Evolutionary conservation across 2,888 invertebrate species (phyloP), one percentile per base, ranked within the genome.

Genomic region (Slavum lentiscoides): DNA sequence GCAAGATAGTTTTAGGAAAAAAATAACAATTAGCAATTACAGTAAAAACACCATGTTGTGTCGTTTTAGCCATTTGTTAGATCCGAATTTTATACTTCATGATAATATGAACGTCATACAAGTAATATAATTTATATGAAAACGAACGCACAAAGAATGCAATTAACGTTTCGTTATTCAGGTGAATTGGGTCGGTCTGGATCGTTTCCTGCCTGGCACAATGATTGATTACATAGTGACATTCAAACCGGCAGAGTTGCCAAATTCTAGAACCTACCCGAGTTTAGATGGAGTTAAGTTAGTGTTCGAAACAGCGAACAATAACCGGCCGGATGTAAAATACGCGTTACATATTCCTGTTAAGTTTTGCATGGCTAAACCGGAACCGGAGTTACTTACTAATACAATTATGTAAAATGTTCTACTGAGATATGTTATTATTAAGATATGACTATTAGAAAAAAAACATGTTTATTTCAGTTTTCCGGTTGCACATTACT

Each of bases 371-470:
- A 21, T 17, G 19, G 23, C 37, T 39, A 80, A 70, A 64, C 80
- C 80, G n/a, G 64, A 80, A 72, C 80, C 80, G n/a, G 72, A 64
- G 19, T 19, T 80, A 30, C 43, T 80, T 37, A 80, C 70, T 61
- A 58, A 80, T 23, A 80, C 39, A 5, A 80, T 80, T 72, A 80
- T 9, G 80, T 80, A 80, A 49, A 17, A 39, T 58, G 15, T 1
- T 73, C 21, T 11, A 30, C 53, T 53, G 19, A 19, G 30, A 30
- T 30, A 23, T 0, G 13, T 7, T 13, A 49, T 30, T n/a, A 21
- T 6, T n/a, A n/a, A n/a, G n/a, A 30, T 30, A 30, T 30, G 5
- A 17, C 13, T 49, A 21, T 30, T 15, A 1, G 1, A 49, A 49
- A 49, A 49, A 13, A 13, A 53, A 69, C 37, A n/a, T 64, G 19